Base-by-base conservation (phyloP, 2,113 vertebrate species). In the Aptenodytes patagonicus region DNA sequence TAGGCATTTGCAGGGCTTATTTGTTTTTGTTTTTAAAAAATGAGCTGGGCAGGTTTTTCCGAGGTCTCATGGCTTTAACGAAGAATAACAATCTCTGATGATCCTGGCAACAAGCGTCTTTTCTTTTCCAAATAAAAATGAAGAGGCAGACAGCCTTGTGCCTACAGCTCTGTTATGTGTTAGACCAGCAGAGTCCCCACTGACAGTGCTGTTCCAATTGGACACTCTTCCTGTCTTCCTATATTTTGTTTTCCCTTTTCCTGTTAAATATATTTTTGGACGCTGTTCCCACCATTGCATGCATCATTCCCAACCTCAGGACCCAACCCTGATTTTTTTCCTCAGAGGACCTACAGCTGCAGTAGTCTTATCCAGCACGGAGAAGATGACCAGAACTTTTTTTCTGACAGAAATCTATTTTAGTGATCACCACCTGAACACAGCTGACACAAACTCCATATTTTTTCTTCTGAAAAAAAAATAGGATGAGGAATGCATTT, bases 21-120 rank as follows among this genome's bases (percentile, higher is more conserved):
- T 97, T 93, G 64, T 57, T 95, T 98, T 93, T 89, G 42, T 93
- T 96, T 96, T 94, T 86, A n/a, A 82, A 91, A 95, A 97, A 95
- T 86, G 61, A 97, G 13, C 87, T 65, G 10, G 44, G 58, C 68
- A 91, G 87, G 68, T 96, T 95, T 96, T 97, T 96, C 89, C 80
- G 86, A 79, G 72, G 70, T 94, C 95, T 96, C 77, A 92, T 42
- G 28, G 57, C 29, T 92, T 97, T 95, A 96, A 95, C 87, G 83
- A 97, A 95, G 68, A 94, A 96, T 91, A 97, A 95, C 84, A 95
- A 83, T 87, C 70, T 95, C 91, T 95, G 89, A 92, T 89, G 89
- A 94, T 96, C 70, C 85, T 96, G 92, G 91, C 87, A 96, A 95
- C 3, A 11, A 60, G 77, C 58, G 75, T 85, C 75, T 90, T 93